These are phyloP conservation scores for Clarias fuscus DNA, from an alignment of 2,797 vertebrate species.

Conservation along the genomic window DNA sequence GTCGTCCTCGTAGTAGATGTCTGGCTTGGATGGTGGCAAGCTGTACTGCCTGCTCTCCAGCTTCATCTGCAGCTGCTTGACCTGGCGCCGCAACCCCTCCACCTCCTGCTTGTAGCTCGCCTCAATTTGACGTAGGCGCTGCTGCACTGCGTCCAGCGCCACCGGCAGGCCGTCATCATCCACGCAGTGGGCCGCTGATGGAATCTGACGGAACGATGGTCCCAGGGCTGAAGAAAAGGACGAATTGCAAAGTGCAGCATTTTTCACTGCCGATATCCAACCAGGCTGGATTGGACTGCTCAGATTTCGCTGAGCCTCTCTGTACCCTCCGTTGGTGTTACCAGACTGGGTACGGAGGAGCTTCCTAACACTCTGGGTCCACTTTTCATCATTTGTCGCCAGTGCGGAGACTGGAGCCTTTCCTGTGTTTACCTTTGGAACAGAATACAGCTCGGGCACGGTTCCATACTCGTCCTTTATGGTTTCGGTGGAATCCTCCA, in stretches of 20 bases:
- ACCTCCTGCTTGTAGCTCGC: constrained; percentile 97
- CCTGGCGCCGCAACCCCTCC: constrained; percentile 91
- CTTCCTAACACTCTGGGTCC: constrained; percentile 66
- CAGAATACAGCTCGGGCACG: constrained; percentile 27
- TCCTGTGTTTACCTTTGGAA: constrained; percentile 35
- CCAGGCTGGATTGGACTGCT: constrained; percentile 64
- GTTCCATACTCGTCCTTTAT: constrained; percentile 67
- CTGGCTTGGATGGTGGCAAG: constrained; percentile 87
- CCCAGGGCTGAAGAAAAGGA: constrained; percentile 46
- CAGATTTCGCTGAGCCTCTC: constrained; percentile 73
- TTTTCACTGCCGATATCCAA: constrained; percentile 66
- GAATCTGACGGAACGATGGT: constrained; percentile 52
- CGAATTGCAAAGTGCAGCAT: constrained; percentile 63
- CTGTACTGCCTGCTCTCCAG: constrained; percentile 91
- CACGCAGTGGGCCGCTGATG: constrained; percentile 74
- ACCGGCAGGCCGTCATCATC: constrained; percentile 96
- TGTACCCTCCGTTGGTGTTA: constrained; percentile 75
- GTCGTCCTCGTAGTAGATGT: constrained; percentile 95
- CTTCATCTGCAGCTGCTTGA: constrained; percentile 93
- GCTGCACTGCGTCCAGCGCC: constrained; percentile 93
- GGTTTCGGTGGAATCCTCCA: constrained; percentile 77
- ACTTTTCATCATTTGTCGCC: constrained; percentile 28
- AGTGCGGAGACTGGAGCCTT: constrained; percentile 7
- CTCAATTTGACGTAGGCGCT: constrained; percentile 95
- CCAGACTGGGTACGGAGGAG: constrained; percentile 75